Conservation (phyloP, 2,888 invertebrate species). For the Nemurella pictetii region DNA sequence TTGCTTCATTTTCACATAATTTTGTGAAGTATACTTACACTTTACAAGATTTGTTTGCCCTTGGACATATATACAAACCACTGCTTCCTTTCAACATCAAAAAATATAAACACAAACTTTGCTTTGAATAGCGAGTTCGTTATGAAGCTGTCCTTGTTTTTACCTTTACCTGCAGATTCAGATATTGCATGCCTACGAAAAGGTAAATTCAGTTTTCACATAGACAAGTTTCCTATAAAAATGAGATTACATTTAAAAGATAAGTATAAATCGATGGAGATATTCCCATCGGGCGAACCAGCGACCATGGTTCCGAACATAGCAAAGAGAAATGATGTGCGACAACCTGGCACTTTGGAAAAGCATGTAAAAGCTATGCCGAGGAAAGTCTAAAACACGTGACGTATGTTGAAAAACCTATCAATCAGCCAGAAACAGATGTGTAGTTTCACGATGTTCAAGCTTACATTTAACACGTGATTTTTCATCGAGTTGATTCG, state of each 20-base stretch:
- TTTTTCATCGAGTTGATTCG: too few species aligned
- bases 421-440: too few species aligned
- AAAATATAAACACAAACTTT: neutral
- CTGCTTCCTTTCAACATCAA: too few species aligned
- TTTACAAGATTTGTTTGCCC: too few species aligned
- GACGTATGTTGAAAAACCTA: too few species aligned
- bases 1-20: too few species aligned
- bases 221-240: neutral
- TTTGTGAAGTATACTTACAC: too few species aligned
- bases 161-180: neutral
- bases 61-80: too few species aligned
- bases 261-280: neutral
- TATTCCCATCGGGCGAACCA: neutral
- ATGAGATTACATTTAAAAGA: neutral
- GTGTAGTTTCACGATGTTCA: too few species aligned
- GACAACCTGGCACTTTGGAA: neutral
- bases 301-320: neutral
- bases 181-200: neutral
- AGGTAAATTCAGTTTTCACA: neutral
- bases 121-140: neutral
- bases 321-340: neutral
- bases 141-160: neutral
- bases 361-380: neutral
- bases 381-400: too few species aligned
- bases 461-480: too few species aligned